These are phyloP conservation scores for Neolamprologus modestus DNA, from an alignment of 2,113 vertebrate species.

Conservation along the genomic window DNA sequence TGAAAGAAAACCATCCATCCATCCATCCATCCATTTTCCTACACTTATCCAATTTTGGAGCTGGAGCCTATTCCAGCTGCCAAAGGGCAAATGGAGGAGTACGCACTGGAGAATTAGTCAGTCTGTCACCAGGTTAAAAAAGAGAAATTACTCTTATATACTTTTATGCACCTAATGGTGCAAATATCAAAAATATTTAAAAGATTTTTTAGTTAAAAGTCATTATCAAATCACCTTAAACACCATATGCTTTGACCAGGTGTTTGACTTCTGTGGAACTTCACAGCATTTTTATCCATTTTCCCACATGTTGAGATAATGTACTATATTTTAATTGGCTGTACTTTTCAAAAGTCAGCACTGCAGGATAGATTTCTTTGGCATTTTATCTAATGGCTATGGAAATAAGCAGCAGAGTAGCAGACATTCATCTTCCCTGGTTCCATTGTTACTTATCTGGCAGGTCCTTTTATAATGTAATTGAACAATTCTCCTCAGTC, in stretches of 20 bases:
- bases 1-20: not conserved
- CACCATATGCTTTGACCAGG: not conserved
- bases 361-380: not conserved
- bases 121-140: not conserved
- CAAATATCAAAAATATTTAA: not conserved
- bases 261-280: accelerated
- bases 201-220: not conserved
- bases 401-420: not conserved
- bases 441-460: not conserved
- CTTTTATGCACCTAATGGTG: not conserved
- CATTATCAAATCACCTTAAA: not conserved
- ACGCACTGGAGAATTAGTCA: not conserved
- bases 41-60: not conserved
- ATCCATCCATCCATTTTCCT: not conserved
- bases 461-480: not conserved
- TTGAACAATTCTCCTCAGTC: not conserved
- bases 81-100: not conserved
- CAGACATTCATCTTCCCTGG: not conserved
- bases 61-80: not conserved
- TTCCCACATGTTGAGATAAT: not conserved
- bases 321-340: not conserved
- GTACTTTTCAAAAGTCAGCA: not conserved
- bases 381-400: not conserved
- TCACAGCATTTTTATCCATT: not conserved
- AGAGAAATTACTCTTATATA: accelerated